Evolutionary conservation across 1,140 invertebrate species (phyloP).

Genomic region (Agrypnia vestita): DNA sequence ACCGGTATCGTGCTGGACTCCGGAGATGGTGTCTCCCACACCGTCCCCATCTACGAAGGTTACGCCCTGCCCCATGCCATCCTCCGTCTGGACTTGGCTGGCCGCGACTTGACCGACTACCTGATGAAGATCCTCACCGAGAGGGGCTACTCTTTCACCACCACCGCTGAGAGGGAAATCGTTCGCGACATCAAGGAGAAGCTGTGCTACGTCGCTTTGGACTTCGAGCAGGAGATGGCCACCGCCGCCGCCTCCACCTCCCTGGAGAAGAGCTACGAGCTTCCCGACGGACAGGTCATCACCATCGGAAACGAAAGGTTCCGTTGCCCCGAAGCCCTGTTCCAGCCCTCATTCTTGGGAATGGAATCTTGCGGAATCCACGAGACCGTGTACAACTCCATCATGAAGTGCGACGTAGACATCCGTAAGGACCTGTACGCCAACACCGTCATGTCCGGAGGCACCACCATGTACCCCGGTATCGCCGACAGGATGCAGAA

Average conservation of each 20-base stretch:
- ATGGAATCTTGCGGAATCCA: constrained; percentile 97
- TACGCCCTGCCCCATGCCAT: constrained; percentile 86
- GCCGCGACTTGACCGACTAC: constrained; percentile 96
- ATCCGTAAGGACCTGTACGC: constrained; percentile 96
- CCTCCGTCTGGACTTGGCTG: constrained; percentile 91
- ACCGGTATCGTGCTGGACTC: constrained; percentile 89
- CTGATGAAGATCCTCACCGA: constrained; percentile 97
- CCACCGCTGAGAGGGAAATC: constrained; percentile 96
- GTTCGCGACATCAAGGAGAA: constrained; percentile 97
- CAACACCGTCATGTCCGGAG: constrained; percentile 96
- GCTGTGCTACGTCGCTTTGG: constrained; percentile 91
- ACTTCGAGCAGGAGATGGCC: constrained; percentile 97
- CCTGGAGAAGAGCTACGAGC: constrained; percentile 94
- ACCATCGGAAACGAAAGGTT: constrained; percentile 97
- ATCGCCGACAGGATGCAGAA: constrained; percentile 92
- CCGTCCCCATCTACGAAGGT: constrained; percentile 90
- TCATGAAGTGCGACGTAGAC: constrained; percentile 97
- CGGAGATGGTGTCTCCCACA: constrained; percentile 90
- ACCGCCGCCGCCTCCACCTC: constrained; percentile 93
- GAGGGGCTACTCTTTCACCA: constrained; percentile 97
- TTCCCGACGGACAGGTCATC: constrained; percentile 96
- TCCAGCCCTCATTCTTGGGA: constrained; percentile 96
- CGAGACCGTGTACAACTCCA: constrained; percentile 96
- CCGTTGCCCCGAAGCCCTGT: constrained; percentile 97
- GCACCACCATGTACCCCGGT: constrained; percentile 97